Evolutionary conservation across 2,888 invertebrate species (phyloP).

Genomic region (Euzophera pinguis): DNA sequence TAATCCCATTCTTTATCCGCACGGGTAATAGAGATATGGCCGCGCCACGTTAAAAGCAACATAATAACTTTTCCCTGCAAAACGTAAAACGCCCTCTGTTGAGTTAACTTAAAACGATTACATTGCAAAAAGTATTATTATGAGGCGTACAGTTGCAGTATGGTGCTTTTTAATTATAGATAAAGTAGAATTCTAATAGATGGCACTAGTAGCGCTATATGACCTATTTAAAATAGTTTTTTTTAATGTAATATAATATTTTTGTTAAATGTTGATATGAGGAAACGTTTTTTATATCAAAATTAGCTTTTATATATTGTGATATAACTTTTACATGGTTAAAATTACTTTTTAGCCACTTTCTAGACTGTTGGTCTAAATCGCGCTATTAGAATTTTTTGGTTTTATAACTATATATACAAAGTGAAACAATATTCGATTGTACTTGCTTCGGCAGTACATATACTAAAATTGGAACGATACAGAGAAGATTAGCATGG

Average conservation of each 20-base stretch:
- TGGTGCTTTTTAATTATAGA: neutral
- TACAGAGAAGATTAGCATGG: constrained; percentile 48
- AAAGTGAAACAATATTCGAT: fast-evolving
- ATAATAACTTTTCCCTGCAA: too few relatives aligned
- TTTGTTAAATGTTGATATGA: too few relatives aligned
- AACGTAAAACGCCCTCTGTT: neutral
- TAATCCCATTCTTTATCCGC: too few relatives aligned
- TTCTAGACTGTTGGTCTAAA: constrained; percentile 16
- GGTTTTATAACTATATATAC: constrained; percentile 12
- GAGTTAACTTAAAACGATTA: neutral
- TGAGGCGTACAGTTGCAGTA: too few relatives aligned
- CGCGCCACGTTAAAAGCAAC: too few relatives aligned
- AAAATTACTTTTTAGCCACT: neutral
- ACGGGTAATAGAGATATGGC: too few relatives aligned
- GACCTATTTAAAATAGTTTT: too few relatives aligned
- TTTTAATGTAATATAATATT: too few relatives aligned
- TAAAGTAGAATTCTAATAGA: constrained; percentile 16
- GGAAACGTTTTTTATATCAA: too few relatives aligned
- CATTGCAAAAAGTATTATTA: too few relatives aligned
- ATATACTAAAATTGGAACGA: constrained; percentile 54
- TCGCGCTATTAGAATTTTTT: constrained; percentile 25
- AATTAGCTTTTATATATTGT: too few relatives aligned
- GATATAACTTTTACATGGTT: neutral
- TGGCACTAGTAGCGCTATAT: constrained; percentile 19
- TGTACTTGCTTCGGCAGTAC: constrained; percentile 53